phyloP scores from a whole-genome alignment of 2,113 vertebrate genomes.

The Brachirus orientalis region DNA sequence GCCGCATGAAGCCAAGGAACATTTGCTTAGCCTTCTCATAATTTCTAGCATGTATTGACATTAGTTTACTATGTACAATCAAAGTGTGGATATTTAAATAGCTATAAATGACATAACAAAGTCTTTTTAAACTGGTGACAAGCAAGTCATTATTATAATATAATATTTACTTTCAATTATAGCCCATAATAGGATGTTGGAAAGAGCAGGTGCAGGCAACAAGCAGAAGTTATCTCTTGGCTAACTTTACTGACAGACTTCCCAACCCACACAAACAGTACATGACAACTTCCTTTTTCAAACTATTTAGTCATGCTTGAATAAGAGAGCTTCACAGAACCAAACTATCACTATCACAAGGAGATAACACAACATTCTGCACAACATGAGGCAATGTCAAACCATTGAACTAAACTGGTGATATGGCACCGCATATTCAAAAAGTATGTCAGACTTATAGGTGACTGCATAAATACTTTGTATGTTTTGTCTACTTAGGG shows the following conservation, averaged over 20 bases:
- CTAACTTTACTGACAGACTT: too few relatives aligned
- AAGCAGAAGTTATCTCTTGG: too few relatives aligned
- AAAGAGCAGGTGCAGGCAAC: not conserved
- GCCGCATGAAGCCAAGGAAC: conserved; percentile 1
- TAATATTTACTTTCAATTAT: too few relatives aligned
- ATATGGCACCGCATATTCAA: too few relatives aligned
- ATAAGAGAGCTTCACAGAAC: too few relatives aligned
- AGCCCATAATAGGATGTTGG: not conserved
- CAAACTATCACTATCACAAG: too few relatives aligned
- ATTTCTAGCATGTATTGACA: not conserved
- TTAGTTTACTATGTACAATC: not conserved
- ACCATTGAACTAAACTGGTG: conserved; percentile 10
- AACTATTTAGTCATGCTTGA: too few relatives aligned
- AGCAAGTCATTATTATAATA: too few relatives aligned
- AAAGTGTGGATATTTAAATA: conserved; percentile 5
- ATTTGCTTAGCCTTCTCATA: not conserved
- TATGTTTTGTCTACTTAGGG: conserved; percentile 19
- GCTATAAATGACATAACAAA: not conserved
- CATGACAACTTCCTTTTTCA: conserved; percentile 12
- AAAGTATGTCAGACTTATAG: not conserved
- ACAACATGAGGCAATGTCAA: not conserved
- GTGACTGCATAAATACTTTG: conserved; percentile 13
- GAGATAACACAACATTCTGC: not conserved
- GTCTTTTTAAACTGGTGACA: not conserved
- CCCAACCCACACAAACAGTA: not conserved